Evolutionary conservation across 1,140 invertebrate species (phyloP).

Genomic region (Drosophila tsacasi): DNA sequence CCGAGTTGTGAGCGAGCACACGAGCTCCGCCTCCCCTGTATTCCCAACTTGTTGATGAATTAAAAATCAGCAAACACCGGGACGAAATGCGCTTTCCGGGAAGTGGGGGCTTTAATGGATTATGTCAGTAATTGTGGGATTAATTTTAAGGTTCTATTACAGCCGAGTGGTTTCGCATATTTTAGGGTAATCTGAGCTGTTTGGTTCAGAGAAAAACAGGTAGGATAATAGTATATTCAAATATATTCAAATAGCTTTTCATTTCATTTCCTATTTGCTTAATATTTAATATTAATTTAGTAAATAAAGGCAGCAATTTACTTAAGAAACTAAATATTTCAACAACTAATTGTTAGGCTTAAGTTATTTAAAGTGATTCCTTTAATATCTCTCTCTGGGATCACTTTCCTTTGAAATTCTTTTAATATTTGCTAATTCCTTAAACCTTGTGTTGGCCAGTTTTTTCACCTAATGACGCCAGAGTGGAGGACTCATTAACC

Average conservation of each 20-base stretch:
- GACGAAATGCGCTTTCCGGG: constrained; percentile 32
- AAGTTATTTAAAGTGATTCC: neutral
- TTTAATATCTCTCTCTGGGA: neutral
- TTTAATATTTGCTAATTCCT: constrained; percentile 15
- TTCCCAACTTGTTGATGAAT: constrained; percentile 61
- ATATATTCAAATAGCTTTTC: too few species aligned
- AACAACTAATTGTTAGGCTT: neutral
- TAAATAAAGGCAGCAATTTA: neutral
- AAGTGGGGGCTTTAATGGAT: constrained; percentile 42
- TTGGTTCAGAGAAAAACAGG: too few species aligned
- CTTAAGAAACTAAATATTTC: neutral
- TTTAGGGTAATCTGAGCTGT: neutral
- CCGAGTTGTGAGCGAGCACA: constrained; percentile 14
- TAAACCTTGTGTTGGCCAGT: constrained; percentile 3
- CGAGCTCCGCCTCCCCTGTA: neutral
- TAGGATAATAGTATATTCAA: neutral
- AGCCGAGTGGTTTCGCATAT: neutral
- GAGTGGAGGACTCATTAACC: constrained; percentile 39
- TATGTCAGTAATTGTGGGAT: constrained; percentile 41
- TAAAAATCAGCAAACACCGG: constrained; percentile 69
- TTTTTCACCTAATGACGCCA: constrained; percentile 46
- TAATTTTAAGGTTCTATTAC: constrained; percentile 21
- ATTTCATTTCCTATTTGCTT: too few species aligned
- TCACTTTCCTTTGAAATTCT: neutral
- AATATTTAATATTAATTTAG: neutral